Evolutionary conservation across 2,888 invertebrate species (phyloP), one percentile per base, ranked within the genome.

Genomic region (Nipponacmea schrenckii): DNA sequence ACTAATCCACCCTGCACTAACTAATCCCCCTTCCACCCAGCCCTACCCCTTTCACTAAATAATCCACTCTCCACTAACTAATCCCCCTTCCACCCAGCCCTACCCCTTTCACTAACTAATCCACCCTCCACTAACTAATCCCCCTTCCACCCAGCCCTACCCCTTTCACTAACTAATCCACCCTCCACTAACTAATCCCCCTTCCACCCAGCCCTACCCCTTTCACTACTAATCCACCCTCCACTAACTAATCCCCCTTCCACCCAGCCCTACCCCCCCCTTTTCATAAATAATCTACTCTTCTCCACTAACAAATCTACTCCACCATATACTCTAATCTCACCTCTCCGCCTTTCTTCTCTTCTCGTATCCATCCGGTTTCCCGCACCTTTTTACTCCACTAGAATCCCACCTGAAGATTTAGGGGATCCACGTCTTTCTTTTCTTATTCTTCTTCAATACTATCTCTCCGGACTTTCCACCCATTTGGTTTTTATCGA

Each of bases 241-340:
- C 24, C 39, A 10, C 65, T 65, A 44, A 45, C 65, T 65, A 20
- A 45, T 0, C 14, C 39, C 24, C 65, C 20, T 44, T 14, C n/a
- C n/a, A n/a, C 44, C 17, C 44, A 65, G 48, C 44, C 24, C 31
- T 20, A n/a, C n/a, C n/a, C n/a, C n/a, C 31, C 56, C 27, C 56
- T 67, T 67, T 50, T 31, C 50, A 56, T 67, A 67, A 67, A 56
- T 67, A 56, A 67, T 56, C 39, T 56, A n/a, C 20, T 17, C 48
- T 31, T 27, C 1, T n/a, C 67, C 24, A 27, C 48, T 45, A 50
- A 56, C 31, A 15, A n/a, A 1, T 8, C 17, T 56, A 66, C 48
- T 48, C 26, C 46, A 66, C 20, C n/a, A 1, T 66, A 67, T 56
- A 31, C 64, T 64, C 64, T 64, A 64, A 64, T 64, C 45, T 64